Evolutionary conservation across 2,888 invertebrate genomes (phyloP).

Genomic region (Pasiphila rectangulata): DNA sequence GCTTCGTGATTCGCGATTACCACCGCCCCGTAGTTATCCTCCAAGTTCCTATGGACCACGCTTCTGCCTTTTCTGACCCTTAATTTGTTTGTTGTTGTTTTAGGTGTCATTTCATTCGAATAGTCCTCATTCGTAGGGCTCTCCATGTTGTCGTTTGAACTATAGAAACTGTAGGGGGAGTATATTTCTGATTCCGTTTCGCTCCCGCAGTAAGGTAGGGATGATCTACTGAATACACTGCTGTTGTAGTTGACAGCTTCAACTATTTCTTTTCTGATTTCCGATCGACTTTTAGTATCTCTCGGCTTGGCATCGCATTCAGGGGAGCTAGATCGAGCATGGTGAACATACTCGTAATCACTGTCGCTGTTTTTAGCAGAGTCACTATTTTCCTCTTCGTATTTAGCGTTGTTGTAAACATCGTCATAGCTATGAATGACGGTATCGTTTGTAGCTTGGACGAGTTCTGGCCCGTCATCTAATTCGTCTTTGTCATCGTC

Average conservation of each 20-base stretch:
- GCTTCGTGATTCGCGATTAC: conserved; percentile 95
- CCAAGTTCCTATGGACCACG: conserved; percentile 91
- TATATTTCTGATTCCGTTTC: conserved; percentile 92
- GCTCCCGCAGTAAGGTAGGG: conserved; percentile 90
- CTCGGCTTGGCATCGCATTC: conserved; percentile 82
- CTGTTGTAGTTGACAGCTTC: conserved; percentile 81
- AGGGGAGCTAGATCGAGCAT: conserved; percentile 84
- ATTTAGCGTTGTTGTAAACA: conserved; percentile 71
- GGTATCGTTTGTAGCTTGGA: conserved; percentile 71
- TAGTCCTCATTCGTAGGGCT: conserved; percentile 67
- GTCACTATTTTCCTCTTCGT: conserved; percentile 69
- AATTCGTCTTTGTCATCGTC: conserved; percentile 79
- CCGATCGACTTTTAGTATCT: conserved; percentile 53
- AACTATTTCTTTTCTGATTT: conserved; percentile 56
- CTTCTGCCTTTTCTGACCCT: conserved; percentile 90
- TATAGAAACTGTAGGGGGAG: conserved; percentile 89
- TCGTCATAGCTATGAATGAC: conserved; percentile 76
- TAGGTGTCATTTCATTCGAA: conserved; percentile 66
- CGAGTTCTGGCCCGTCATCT: conserved; percentile 67
- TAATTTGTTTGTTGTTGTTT: conserved; percentile 82
- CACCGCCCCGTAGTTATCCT: conserved; percentile 94
- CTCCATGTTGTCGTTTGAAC: conserved; percentile 81
- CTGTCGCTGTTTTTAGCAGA: conserved; percentile 80
- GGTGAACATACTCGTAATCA: conserved; percentile 84
- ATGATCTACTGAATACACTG: conserved; percentile 82